Evolutionary conservation across 2,113 vertebrate genomes (phyloP), one percentile per base, ranked within the genome.

Genomic region (Malurus melanocephalus): DNA sequence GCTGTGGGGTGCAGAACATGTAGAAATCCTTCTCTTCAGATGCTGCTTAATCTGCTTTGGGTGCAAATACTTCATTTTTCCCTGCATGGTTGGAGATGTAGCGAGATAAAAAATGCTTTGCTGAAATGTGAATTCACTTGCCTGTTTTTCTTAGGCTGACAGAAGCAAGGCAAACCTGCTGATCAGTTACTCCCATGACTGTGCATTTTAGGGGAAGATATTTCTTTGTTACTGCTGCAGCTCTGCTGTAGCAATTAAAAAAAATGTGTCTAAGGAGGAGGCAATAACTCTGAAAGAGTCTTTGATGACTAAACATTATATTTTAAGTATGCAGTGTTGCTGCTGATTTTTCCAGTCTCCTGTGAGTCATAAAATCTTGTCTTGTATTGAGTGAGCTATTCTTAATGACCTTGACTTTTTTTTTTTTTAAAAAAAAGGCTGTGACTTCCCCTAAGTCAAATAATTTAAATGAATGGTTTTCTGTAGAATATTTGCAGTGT

Each of bases 281-380:
- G 79, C 62, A 93, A 73, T 93, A 92, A 81, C 42, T 93, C 80
- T 80, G 57, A 48, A 75, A 91, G 46, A 0, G 3, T 52, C 83
- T 88, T 91, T 68, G 88, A 59, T 93, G 92, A 91, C 83, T 95
- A 78, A 91, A 91, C 64, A 65, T 72, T 81, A 55, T 61, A 46
- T 15, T 55, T 23, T 62, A 82, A 87, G 88, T 88, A 86, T 28
- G 43, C 86, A 84, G 80, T 32, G 55, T 81, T 69, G 83, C 62
- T 93, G 80, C 57, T 87, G 71, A 84, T 88, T 88, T 88, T 89
- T 57, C n/a, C 42, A 69, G 66, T 82, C 92, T 93, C 86, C 67
- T 38, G 64, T 79, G 94, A 93, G 83, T 96, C 93, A 91, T 92
- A 82, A 93, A 90, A 80, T 61, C 62, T 51, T 75, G 74, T 83